Evolutionary conservation across 2,797 vertebrate genomes (phyloP).

Genomic region (Merluccius polli): DNA sequence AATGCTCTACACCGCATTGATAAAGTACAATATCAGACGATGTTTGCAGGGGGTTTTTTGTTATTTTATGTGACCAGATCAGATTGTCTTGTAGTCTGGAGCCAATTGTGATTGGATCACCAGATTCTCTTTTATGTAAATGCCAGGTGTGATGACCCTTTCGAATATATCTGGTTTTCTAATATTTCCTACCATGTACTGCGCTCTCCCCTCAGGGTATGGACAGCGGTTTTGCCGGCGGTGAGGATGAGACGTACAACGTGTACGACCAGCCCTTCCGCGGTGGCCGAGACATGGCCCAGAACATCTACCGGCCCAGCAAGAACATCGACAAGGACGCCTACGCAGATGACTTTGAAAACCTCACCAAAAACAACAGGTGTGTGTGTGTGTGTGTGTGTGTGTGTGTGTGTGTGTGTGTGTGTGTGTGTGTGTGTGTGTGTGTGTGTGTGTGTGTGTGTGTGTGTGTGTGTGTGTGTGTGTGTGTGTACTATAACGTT

Average conservation of each 20-base stretch:
- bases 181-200: not conserved
- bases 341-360: conserved; percentile 88
- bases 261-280: conserved; percentile 95
- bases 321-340: conserved; percentile 89
- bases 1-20: not conserved
- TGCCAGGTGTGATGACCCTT: not conserved
- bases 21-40: too few relatives aligned
- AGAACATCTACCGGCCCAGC: conserved; percentile 92
- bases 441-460: conserved; percentile 51
- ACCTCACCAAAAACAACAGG: conserved; percentile 87
- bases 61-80: not conserved
- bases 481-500: not conserved
- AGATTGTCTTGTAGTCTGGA: not conserved
- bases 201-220: conserved; percentile 75
- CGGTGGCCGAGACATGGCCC: conserved; percentile 88
- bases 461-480: too few relatives aligned
- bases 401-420: not conserved
- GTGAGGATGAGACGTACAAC: conserved; percentile 92
- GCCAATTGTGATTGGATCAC: not conserved
- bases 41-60: too few relatives aligned
- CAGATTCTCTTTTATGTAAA: not conserved
- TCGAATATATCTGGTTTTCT: not conserved
- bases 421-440: conserved; percentile 49
- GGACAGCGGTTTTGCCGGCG: conserved; percentile 94
- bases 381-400: conserved; percentile 33